phyloP scores from a whole-genome alignment of 2,113 vertebrate species.

The Nothobranchius furzeri region DNA sequence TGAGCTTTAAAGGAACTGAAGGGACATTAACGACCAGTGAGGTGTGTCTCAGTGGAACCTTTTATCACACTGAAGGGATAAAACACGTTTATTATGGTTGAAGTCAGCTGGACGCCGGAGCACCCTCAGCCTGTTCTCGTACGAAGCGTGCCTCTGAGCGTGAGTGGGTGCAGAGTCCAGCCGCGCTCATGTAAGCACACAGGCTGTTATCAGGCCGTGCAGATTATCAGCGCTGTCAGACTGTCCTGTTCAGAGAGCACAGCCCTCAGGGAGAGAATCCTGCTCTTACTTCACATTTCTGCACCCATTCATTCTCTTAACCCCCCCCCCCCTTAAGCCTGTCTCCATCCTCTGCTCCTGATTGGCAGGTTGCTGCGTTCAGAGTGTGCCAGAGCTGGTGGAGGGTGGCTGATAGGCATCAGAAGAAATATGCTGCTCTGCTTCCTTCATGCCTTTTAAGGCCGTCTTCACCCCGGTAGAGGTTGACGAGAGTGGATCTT shows the following conservation, averaged over 20 bases:
- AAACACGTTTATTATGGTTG: neutral
- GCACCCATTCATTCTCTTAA: conserved; percentile 34
- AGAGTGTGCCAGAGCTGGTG: conserved; percentile 13
- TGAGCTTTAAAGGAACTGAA: too few species aligned
- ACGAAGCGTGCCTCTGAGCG: conserved; percentile 11
- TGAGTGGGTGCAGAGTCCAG: conserved; percentile 32
- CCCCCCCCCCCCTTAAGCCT: neutral
- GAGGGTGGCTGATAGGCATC: conserved; percentile 48
- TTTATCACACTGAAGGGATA: too few species aligned
- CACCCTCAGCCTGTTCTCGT: too few species aligned
- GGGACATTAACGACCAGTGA: too few species aligned
- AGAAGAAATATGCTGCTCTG: conserved; percentile 15
- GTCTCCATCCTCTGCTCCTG: conserved; percentile 28
- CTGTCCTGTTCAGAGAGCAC: conserved; percentile 29
- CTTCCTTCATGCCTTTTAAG: conserved; percentile 61
- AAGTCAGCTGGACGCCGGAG: neutral
- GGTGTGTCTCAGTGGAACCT: too few species aligned
- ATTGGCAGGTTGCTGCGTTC: conserved; percentile 38
- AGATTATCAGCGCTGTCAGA: conserved; percentile 38
- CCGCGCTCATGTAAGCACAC: neutral
- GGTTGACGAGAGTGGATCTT: conserved; percentile 2
- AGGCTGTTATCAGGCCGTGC: conserved; percentile 45
- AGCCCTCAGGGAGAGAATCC: conserved; percentile 39
- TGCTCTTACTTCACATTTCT: conserved; percentile 41
- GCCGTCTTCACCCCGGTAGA: conserved; percentile 17